phyloP scores from a whole-genome alignment of 2,113 vertebrate species.

The Rhinichthys klamathensis region DNA sequence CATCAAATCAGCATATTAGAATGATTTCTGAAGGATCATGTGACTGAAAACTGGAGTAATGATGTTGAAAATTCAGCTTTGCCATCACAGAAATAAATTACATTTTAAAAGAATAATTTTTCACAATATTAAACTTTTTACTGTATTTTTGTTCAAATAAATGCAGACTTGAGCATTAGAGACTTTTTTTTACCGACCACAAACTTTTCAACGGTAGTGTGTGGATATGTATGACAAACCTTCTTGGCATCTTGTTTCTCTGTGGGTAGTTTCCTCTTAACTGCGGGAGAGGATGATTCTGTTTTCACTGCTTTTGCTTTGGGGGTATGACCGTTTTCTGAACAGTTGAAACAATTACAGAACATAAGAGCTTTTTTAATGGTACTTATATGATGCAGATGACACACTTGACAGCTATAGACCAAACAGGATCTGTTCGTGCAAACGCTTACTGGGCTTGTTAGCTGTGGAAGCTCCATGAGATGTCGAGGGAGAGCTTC shows the following conservation, averaged over 20 bases:
- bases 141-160: neutral
- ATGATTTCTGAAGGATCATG: neutral
- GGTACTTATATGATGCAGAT: neutral
- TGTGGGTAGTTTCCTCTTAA: constrained; percentile 72
- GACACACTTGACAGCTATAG: neutral
- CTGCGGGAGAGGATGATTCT: constrained; percentile 64
- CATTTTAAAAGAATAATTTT: neutral
- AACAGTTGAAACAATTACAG: neutral
- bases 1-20: neutral
- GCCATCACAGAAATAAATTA: neutral
- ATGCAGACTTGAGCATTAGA: neutral
- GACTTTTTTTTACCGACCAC: neutral
- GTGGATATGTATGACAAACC: constrained; percentile 63
- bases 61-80: neutral
- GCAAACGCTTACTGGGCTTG: constrained; percentile 68
- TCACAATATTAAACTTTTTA: neutral
- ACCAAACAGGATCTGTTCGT: neutral
- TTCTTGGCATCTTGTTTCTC: constrained; percentile 73
- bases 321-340: constrained; percentile 45
- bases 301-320: constrained; percentile 73
- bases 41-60: neutral
- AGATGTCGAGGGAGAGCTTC: constrained; percentile 77
- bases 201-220: neutral
- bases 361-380: neutral
- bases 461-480: constrained; percentile 48